A percentile compares a stretch with the other conserved stretches of the same genome.
phyloP scores from a whole-genome alignment of 1,140 invertebrate genomes.

The Tribolium madens region DNA sequence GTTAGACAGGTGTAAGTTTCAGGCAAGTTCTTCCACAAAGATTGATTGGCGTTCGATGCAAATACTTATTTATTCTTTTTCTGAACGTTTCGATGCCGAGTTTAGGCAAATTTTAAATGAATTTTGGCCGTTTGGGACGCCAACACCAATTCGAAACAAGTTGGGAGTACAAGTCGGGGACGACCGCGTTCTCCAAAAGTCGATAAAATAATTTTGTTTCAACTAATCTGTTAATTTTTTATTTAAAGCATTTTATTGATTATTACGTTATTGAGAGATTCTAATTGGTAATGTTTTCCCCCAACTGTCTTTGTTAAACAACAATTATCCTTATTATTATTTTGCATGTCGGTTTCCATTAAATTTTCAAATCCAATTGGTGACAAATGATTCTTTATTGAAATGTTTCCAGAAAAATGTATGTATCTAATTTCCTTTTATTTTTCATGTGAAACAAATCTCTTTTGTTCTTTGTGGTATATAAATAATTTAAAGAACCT shows the following conservation, averaged over 20 bases:
- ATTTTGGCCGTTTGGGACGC: constrained; percentile 3
- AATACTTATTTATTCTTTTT: constrained; percentile 22
- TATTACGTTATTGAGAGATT: background rate
- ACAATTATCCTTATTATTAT: background rate
- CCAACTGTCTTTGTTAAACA: background rate
- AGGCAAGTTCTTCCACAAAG: constrained; percentile 3
- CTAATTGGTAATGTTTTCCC: background rate
- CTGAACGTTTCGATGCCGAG: background rate
- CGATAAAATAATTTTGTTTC: background rate
- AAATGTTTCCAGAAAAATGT: constrained; percentile 17
- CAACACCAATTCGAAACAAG: background rate
- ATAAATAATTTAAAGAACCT: constrained; percentile 5
- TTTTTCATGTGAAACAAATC: constrained; percentile 14
- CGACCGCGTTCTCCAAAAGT: background rate
- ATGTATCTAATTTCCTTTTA: background rate
- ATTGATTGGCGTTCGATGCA: constrained; percentile 23
- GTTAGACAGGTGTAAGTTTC: constrained; percentile 31
- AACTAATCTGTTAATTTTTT: background rate
- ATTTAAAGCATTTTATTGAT: constrained; percentile 2
- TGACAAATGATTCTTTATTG: constrained; percentile 21
- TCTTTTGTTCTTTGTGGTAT: constrained; percentile 11
- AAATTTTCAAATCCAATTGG: constrained; percentile 15
- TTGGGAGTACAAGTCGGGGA: too few species aligned
- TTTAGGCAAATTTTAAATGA: constrained; percentile 19
- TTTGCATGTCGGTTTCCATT: constrained; percentile 7